Percentiles rank a stretch among this genome's conserved stretches.
phyloP scores from a whole-genome alignment of 2,888 invertebrate species.

The Subacronicta megacephala region DNA sequence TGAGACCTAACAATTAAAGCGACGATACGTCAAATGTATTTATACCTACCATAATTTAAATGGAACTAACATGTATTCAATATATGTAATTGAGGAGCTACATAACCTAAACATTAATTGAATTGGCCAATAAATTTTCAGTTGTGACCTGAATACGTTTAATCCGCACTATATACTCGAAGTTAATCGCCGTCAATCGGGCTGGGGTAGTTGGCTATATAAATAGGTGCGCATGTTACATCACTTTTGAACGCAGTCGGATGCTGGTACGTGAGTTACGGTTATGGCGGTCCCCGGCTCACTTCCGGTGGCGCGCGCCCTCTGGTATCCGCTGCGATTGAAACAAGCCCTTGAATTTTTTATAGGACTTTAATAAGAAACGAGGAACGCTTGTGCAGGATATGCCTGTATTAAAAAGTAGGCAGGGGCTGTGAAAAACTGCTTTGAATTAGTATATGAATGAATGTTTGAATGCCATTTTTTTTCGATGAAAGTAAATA shows the following conservation, averaged over 20 bases:
- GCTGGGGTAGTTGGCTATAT: slow-evolving; percentile 59
- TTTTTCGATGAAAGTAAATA: too few relatives aligned
- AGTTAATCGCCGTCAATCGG: slow-evolving; percentile 74
- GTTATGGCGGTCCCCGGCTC: slow-evolving; percentile 69
- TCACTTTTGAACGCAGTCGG: slow-evolving; percentile 69
- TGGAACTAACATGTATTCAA: slow-evolving; percentile 2
- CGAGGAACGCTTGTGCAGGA: slow-evolving; percentile 44
- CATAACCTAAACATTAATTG: slow-evolving; percentile 39
- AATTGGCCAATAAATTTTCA: slow-evolving; percentile 47
- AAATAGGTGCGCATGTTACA: slow-evolving; percentile 74
- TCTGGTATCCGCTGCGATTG: slow-evolving; percentile 70
- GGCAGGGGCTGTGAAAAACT: slow-evolving; percentile 1
- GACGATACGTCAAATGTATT: background rate
- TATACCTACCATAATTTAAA: background rate
- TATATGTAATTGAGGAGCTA: slow-evolving; percentile 26
- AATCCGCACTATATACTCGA: slow-evolving; percentile 53
- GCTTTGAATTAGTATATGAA: slow-evolving; percentile 23
- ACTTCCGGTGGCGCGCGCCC: slow-evolving; percentile 68
- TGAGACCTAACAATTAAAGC: background rate
- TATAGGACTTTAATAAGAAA: slow-evolving; percentile 60
- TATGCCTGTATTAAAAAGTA: slow-evolving; percentile 42
- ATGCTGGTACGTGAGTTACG: slow-evolving; percentile 75
- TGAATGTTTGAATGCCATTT: too few relatives aligned
- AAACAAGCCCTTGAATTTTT: slow-evolving; percentile 56
- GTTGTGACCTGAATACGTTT: slow-evolving; percentile 53